Conservation (phyloP, 1,140 invertebrate genomes). For the Laupala kohalensis region DNA sequence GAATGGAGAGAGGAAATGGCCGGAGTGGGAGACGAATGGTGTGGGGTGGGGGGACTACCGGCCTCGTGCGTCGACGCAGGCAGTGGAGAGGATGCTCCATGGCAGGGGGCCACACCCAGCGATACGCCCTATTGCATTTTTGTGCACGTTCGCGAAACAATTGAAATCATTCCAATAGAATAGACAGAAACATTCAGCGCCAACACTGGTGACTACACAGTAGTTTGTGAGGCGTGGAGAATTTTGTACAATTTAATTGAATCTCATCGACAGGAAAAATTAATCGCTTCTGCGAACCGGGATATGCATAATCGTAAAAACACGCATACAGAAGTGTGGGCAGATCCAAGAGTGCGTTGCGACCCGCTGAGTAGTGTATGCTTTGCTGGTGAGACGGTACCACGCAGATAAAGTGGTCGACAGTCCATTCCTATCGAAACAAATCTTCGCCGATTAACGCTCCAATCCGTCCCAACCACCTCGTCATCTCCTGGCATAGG, state of each 20-base stretch:
- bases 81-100: too few species aligned
- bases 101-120: background rate
- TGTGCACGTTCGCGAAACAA: slow-evolving; percentile 7
- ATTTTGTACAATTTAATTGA: slow-evolving; percentile 2
- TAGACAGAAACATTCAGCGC: slow-evolving; percentile 1
- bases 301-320: too few species aligned
- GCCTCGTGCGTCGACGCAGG: too few species aligned
- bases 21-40: background rate
- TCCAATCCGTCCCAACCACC: background rate
- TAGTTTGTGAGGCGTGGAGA: background rate
- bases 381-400: too few species aligned
- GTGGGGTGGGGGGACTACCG: too few species aligned
- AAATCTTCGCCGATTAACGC: background rate
- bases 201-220: background rate
- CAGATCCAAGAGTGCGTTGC: too few species aligned
- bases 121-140: slow-evolving; percentile 8
- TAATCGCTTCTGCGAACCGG: background rate
- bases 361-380: too few species aligned
- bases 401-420: too few species aligned
- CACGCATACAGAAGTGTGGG: too few species aligned
- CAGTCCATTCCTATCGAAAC: background rate
- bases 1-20: too few species aligned
- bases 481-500: background rate
- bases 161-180: slow-evolving; percentile 4
- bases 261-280: slow-evolving; percentile 8